These are phyloP conservation scores for Triplophysa yarkandensis DNA, from an alignment of 2,797 vertebrate genomes.

Conservation along the genomic window DNA sequence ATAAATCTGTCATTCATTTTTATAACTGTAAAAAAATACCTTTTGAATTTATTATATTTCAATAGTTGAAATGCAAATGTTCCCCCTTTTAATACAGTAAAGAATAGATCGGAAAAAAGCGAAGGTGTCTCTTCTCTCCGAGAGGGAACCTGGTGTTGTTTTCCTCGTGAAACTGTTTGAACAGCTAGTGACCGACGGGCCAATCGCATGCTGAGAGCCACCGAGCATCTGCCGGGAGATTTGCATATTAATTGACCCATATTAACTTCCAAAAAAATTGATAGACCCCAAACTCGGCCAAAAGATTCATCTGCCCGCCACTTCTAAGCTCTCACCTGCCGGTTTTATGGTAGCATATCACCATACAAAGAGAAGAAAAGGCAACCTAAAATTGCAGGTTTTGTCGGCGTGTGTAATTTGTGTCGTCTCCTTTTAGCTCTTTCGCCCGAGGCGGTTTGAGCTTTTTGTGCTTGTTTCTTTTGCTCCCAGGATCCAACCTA, in stretches of 20 bases:
- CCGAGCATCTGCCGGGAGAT: conserved; percentile 96
- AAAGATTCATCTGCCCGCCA: conserved; percentile 34
- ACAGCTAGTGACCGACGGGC: conserved; percentile 93
- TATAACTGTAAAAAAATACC: no score
- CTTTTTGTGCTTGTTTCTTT: conserved; percentile 43
- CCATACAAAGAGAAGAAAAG: conserved; percentile 36
- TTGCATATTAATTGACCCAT: conserved; percentile 99
- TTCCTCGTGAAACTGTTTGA: conserved; percentile 93
- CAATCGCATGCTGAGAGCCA: conserved; percentile 91
- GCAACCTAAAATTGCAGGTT: conserved; percentile 31
- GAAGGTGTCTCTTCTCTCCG: conserved; percentile 37
- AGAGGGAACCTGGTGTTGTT: conserved; percentile 88
- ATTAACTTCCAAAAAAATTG: conserved; percentile 82
- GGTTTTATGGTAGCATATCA: conserved; percentile 31
- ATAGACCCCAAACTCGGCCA: conserved; percentile 46
- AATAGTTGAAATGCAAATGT: no score
- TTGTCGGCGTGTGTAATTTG: conserved; percentile 40
- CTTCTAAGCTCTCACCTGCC: conserved; percentile 47
- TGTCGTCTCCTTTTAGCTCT: conserved; percentile 32
- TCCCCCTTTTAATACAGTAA: conserved; percentile 12
- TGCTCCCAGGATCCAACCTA: conserved; percentile 31
- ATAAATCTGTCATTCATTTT: neutral
- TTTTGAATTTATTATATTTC: no score
- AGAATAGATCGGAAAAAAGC: conserved; percentile 29
- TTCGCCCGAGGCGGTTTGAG: conserved; percentile 31